Evolutionary conservation across 2,888 invertebrate genomes (phyloP).

Genomic region (Drosophila helvetica): DNA sequence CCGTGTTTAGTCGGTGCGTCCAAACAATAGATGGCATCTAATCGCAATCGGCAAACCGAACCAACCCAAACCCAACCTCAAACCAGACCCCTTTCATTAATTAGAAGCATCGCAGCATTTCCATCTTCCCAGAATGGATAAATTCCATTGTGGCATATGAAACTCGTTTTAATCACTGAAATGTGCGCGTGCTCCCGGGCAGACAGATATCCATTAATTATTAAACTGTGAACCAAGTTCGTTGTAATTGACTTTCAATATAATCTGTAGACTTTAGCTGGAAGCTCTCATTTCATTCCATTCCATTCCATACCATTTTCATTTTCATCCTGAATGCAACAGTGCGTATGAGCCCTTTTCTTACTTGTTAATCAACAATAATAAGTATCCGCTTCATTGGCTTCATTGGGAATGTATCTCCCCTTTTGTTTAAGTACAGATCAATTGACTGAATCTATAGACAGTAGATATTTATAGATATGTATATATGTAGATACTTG

Average conservation of each 20-base stretch:
- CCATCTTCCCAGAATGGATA: neutral
- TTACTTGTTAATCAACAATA: conserved; percentile 33
- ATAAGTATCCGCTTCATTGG: conserved; percentile 25
- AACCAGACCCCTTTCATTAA: neutral
- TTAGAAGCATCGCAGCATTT: neutral
- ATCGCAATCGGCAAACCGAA: neutral
- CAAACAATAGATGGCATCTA: neutral
- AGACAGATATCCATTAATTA: neutral
- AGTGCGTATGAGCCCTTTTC: conserved; percentile 34
- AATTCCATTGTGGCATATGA: neutral
- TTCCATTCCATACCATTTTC: conserved; percentile 24
- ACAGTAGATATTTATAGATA: conserved; percentile 22
- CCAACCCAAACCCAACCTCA: no score
- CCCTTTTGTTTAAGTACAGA: conserved; percentile 28
- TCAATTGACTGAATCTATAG: conserved; percentile 21
- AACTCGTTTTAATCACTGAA: neutral
- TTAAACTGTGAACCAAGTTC: neutral
- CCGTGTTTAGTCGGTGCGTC: neutral
- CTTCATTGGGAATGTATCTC: conserved; percentile 22
- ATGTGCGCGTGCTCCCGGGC: neutral
- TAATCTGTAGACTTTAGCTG: neutral
- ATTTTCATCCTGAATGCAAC: conserved; percentile 36
- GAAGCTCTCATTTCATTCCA: neutral
- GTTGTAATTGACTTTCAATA: neutral
- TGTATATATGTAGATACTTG: no score